phyloP scores from a whole-genome alignment of 2,797 vertebrate genomes.

The Eulemur albifrons region DNA sequence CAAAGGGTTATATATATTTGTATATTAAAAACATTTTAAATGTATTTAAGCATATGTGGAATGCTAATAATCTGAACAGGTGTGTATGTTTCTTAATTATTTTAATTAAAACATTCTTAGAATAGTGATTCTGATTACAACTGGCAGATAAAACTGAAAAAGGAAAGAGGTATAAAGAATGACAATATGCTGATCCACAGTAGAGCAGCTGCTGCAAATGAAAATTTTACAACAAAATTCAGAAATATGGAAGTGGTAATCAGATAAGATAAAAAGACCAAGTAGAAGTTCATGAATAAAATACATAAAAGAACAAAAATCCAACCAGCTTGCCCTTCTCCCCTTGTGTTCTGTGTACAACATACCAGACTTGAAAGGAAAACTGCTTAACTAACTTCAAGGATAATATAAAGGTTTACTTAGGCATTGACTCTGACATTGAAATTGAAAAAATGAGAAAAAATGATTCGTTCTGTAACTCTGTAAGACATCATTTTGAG shows the following conservation, averaged over 20 bases:
- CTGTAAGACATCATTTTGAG: neutral
- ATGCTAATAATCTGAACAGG: neutral
- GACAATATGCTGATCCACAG: neutral
- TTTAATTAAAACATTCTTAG: neutral
- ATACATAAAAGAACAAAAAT: neutral
- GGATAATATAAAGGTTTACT: neutral
- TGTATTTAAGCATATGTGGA: neutral
- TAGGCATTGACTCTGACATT: neutral
- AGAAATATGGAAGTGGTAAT: neutral
- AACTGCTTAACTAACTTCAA: neutral
- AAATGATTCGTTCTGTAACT: neutral
- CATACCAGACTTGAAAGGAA: neutral
- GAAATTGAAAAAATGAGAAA: neutral
- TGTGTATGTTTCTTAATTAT: slow-evolving; percentile 11
- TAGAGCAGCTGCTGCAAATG: neutral
- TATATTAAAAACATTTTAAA: neutral
- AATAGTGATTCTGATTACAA: neutral
- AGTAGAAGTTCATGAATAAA: neutral
- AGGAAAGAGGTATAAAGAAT: neutral
- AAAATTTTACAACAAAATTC: neutral
- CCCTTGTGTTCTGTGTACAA: neutral
- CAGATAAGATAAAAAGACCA: neutral
- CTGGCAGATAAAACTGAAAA: neutral
- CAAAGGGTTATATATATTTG: neutral
- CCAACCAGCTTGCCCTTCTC: neutral